Evolutionary conservation across 2,888 invertebrate genomes (phyloP).

Genomic region (Nemotelus nigrinus): DNA sequence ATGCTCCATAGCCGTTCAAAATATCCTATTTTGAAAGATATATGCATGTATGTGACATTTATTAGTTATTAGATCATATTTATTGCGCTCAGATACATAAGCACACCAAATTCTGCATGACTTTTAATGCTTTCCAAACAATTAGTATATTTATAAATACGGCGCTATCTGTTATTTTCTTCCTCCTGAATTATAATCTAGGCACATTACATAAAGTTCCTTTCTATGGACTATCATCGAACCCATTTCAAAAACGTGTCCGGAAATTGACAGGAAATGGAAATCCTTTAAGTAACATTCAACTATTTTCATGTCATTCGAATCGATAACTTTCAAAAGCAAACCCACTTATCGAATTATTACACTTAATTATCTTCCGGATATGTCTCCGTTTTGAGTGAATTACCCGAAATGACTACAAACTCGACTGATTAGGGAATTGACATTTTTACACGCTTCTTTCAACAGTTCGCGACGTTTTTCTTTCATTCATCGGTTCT

Average conservation of each 20-base stretch:
- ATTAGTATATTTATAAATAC: no score
- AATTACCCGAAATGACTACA: constrained; percentile 9
- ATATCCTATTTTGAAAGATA: no score
- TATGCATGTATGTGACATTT: no score
- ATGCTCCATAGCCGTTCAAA: no score
- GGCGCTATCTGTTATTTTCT: neutral
- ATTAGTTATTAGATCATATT: no score
- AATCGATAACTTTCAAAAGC: neutral
- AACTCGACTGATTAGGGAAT: constrained; percentile 15
- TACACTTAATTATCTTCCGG: constrained; percentile 4
- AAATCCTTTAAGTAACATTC: constrained; percentile 41
- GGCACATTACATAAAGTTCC: constrained; percentile 45
- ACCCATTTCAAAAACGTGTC: constrained; percentile 47
- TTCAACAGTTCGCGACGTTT: neutral
- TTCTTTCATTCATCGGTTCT: neutral
- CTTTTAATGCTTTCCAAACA: no score
- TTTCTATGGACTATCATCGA: constrained; percentile 39
- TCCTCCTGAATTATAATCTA: constrained; percentile 45
- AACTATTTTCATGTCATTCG: constrained; percentile 5
- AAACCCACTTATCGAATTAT: constrained; percentile 1
- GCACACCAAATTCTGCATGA: no score
- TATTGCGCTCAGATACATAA: no score
- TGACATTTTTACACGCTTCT: constrained; percentile 13
- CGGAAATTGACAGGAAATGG: constrained; percentile 51
- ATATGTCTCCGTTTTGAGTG: neutral